Base-by-base conservation (phyloP, 2,113 vertebrate genomes). In the Murina feae region DNA sequence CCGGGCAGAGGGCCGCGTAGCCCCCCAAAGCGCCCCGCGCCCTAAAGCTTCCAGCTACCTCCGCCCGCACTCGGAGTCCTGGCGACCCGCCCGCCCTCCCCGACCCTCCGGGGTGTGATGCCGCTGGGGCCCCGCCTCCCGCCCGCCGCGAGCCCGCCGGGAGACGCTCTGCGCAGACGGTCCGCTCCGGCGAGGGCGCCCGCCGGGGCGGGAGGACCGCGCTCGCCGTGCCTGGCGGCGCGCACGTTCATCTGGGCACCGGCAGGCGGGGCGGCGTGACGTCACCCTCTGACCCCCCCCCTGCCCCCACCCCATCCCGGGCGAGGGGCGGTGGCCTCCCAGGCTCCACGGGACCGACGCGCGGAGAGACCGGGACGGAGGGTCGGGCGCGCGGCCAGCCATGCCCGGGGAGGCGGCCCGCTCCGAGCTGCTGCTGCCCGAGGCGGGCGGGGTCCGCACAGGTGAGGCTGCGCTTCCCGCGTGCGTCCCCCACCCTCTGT, bases 371-470 rank as follows among this genome's bases (percentile, higher is more conserved):
- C n/a, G 47, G 68, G 75, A 65, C 90, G 1, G 49, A 86, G 39
- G 35, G 88, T 78, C 76, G 65, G 81, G 90, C 88, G 86, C 75
- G 74, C 78, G 69, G 80, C 84, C 76, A 94, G 91, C 89, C 94
- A 97, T 97, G 97, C 97, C 97, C 2, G 96, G 97, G 68, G 97
- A 97, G 74, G 97, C 97, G 47, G 92, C 95, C 55, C 85, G 94
- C 35, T 68, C 93, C 3, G 96, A 97, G 87, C 88, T 93, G 92
- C 96, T 86, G 78, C 93, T 94, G 96, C 91, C 94, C 14, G 87
- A 96, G 91, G 95, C 91, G 7, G 94, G 88, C 18, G 78, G 92
- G 66, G 82, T 87, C 60, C 96, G 60, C 94, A 97, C 96, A 97
- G 97, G 97, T 97, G 95, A 97, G 97, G 72, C 76, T 25, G n/a